Evolutionary conservation across 2,113 vertebrate genomes (phyloP).

Genomic region (Calcarius ornatus): DNA sequence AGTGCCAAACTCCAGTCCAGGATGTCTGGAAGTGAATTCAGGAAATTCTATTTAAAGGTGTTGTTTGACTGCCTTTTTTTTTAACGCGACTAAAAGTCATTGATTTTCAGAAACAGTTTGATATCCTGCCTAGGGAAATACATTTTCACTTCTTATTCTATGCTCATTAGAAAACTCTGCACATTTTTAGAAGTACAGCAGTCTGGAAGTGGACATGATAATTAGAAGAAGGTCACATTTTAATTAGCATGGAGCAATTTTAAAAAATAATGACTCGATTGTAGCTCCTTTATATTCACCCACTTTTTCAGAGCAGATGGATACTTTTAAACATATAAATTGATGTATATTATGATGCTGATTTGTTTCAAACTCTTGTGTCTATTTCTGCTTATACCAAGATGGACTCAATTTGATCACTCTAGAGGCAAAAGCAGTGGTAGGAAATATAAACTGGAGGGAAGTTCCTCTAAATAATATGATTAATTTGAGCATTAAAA

Average conservation of each 20-base stretch:
- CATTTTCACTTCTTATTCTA: constrained; percentile 43
- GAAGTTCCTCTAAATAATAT: constrained; percentile 17
- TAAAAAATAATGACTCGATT: constrained; percentile 65
- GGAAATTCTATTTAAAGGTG: constrained; percentile 34
- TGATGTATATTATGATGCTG: not conserved
- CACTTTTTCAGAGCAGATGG: constrained; percentile 56
- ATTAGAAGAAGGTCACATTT: constrained; percentile 71
- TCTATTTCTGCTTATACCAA: not conserved
- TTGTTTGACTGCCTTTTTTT: constrained; percentile 40
- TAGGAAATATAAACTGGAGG: not conserved
- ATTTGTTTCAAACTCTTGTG: not conserved
- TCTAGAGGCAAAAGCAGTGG: not conserved
- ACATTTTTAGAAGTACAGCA: constrained; percentile 51
- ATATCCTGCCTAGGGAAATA: constrained; percentile 58
- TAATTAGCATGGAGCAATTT: constrained; percentile 73
- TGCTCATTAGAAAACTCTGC: constrained; percentile 69
- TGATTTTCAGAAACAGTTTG: constrained; percentile 55
- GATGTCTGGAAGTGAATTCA: constrained; percentile 15
- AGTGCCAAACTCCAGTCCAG: not conserved
- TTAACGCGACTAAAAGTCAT: not conserved
- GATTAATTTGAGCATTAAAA: constrained; percentile 41
- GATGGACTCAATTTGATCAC: not conserved
- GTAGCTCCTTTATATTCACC: constrained; percentile 51
- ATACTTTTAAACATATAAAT: constrained; percentile 54
- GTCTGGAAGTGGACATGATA: constrained; percentile 67